phyloP scores from a whole-genome alignment of 2,113 vertebrate species.

The Hyaena hyaena region DNA sequence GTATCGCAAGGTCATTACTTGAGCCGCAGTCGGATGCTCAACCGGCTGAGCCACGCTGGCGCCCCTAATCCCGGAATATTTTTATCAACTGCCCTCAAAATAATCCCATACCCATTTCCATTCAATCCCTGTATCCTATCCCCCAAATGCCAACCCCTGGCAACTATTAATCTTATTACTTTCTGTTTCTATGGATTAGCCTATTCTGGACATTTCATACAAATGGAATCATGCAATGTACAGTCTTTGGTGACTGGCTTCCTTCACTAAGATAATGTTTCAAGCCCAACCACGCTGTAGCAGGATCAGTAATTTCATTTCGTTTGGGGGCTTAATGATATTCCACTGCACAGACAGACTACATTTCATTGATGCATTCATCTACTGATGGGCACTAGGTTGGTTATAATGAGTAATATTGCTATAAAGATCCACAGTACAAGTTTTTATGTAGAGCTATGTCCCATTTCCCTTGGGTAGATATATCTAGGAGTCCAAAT shows the following conservation, averaged over 20 bases:
- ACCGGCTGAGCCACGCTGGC: no score
- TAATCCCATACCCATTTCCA: not conserved
- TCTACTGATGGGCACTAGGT: no score
- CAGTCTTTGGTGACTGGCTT: not conserved
- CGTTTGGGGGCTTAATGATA: not conserved
- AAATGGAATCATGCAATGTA: not conserved
- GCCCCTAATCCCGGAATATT: not conserved
- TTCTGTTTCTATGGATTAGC: not conserved
- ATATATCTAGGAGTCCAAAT: not conserved
- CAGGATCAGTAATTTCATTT: not conserved
- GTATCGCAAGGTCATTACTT: no score
- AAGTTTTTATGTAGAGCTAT: not conserved
- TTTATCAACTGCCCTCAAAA: not conserved
- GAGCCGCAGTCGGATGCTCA: no score
- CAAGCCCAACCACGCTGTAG: not conserved
- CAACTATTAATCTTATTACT: not conserved
- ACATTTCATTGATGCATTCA: not conserved
- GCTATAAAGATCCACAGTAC: no score
- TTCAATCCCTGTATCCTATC: not conserved
- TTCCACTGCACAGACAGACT: rapidly evolving
- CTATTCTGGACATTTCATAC: not conserved
- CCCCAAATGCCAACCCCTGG: not conserved
- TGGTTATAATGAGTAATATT: not conserved
- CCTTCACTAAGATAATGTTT: not conserved
- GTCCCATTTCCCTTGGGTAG: not conserved